A percentile compares a stretch with the other conserved stretches of the same genome.
phyloP scores from a whole-genome alignment of 2,888 invertebrate genomes.

The Noctuana brunneofusca region DNA sequence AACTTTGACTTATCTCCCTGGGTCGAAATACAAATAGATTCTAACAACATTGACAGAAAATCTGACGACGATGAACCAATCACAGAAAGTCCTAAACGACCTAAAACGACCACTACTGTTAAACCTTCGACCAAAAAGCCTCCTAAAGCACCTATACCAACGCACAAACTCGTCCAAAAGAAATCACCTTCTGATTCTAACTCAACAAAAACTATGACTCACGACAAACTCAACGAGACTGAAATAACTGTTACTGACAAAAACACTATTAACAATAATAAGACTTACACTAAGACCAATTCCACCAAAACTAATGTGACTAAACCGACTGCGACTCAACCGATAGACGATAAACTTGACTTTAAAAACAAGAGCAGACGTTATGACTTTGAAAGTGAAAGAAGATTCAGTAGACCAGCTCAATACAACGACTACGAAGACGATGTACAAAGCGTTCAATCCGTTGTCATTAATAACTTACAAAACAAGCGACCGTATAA shows the following conservation, averaged over 20 bases:
- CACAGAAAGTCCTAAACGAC: constrained; percentile 36
- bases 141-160: constrained; percentile 36
- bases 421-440: constrained; percentile 62
- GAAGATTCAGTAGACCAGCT: constrained; percentile 54
- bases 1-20: constrained; percentile 85
- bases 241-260: constrained; percentile 45
- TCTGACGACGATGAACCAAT: constrained; percentile 54
- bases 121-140: constrained; percentile 53
- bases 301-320: constrained; percentile 39
- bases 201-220: constrained; percentile 46
- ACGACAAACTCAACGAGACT: constrained; percentile 48
- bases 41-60: constrained; percentile 63
- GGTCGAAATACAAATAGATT: constrained; percentile 77
- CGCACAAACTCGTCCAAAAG: constrained; percentile 42
- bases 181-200: constrained; percentile 46
- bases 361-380: constrained; percentile 76
- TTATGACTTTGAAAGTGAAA: constrained; percentile 55
- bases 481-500: constrained; percentile 68
- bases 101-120: constrained; percentile 47
- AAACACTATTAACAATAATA: constrained; percentile 41
- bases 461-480: constrained; percentile 68
- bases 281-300: constrained; percentile 46
- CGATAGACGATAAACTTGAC: constrained; percentile 84
- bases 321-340: constrained; percentile 51
- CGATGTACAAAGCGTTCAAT: constrained; percentile 68